These are phyloP conservation scores for Pammene aurita DNA, from an alignment of 2,888 invertebrate genomes.

Conservation along the genomic window DNA sequence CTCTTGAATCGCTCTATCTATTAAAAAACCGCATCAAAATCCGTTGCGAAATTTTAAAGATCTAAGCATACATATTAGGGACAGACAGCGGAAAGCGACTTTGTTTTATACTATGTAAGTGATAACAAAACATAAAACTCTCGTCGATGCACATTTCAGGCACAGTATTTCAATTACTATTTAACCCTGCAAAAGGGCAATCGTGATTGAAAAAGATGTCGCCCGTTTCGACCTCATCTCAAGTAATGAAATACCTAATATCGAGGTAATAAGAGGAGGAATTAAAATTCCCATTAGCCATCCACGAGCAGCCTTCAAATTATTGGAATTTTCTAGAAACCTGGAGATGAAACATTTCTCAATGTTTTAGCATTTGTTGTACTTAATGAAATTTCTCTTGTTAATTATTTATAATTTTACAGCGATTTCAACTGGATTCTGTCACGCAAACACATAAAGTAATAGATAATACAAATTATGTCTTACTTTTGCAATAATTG, in stretches of 20 bases:
- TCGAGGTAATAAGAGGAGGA: slow-evolving; percentile 15
- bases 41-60: no score
- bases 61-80: no score
- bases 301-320: not conserved
- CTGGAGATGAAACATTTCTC: not conserved
- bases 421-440: not conserved
- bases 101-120: no score
- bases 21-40: no score
- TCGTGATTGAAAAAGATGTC: not conserved
- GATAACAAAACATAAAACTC: no score
- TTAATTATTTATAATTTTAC: not conserved
- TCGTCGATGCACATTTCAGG: no score
- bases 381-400: not conserved
- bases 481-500: no score
- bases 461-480: no score
- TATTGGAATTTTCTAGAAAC: slow-evolving; percentile 11
- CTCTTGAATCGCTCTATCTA: no score
- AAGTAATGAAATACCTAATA: slow-evolving; percentile 16
- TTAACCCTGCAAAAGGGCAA: not conserved
- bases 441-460: no score
- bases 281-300: slow-evolving; percentile 14
- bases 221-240: not conserved
- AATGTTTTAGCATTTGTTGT: not conserved
- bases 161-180: no score
- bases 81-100: no score